Evolutionary conservation across 2,113 vertebrate genomes (phyloP).

Genomic region (Etia nguti): DNA sequence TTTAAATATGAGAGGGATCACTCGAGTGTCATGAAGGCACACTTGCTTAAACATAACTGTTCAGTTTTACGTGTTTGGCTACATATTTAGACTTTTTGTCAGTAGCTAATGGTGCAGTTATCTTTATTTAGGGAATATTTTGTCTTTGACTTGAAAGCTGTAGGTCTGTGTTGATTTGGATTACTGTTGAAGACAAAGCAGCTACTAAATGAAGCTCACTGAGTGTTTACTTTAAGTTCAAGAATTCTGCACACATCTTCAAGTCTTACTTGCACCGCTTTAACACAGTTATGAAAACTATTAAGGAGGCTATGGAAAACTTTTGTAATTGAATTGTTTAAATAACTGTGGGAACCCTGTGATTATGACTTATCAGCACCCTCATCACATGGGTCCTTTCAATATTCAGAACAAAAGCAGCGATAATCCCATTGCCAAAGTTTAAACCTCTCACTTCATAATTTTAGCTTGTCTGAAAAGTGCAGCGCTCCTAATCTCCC

Average conservation of each 20-base stretch:
- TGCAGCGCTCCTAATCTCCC: constrained; percentile 36
- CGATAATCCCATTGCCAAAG: constrained; percentile 30
- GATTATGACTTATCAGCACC: constrained; percentile 41
- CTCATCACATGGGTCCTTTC: constrained; percentile 39
- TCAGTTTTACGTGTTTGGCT: not conserved
- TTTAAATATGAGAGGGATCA: not conserved
- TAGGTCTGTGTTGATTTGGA: not conserved
- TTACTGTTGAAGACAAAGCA: not conserved
- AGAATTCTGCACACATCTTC: not conserved
- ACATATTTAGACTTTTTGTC: fast-evolving
- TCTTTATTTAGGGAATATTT: not conserved
- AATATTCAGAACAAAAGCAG: constrained; percentile 43
- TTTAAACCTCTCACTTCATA: constrained; percentile 46
- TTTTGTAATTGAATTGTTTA: constrained; percentile 32
- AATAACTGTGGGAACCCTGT: constrained; percentile 51
- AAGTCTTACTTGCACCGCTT: not conserved
- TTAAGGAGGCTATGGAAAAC: not conserved
- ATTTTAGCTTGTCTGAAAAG: constrained; percentile 41
- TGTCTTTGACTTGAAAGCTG: not conserved
- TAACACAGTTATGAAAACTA: not conserved
- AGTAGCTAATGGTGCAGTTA: fast-evolving
- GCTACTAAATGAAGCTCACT: not conserved
- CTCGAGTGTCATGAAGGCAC: not conserved
- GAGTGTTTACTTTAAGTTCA: not conserved
- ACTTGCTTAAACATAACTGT: not conserved